Evolutionary conservation across 1,140 invertebrate species (phyloP).

Genomic region (Hetaerina americana): DNA sequence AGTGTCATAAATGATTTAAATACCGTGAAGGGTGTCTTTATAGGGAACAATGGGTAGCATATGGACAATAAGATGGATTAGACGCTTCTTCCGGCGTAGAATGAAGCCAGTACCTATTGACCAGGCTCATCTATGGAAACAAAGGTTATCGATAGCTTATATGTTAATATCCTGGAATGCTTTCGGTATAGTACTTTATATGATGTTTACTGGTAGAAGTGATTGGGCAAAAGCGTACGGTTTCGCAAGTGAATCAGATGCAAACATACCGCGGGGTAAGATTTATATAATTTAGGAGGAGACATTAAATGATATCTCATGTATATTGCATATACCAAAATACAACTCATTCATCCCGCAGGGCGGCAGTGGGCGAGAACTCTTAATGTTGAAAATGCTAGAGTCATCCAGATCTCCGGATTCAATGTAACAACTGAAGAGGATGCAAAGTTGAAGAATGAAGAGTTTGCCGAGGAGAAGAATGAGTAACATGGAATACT

Average conservation of each 20-base stretch:
- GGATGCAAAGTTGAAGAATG: too few species aligned
- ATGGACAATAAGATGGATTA: conserved; percentile 32
- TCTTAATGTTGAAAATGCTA: conserved; percentile 38
- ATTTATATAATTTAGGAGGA: conserved; percentile 9
- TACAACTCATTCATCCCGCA: conserved; percentile 10
- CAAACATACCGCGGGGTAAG: conserved; percentile 34
- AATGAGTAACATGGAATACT: too few species aligned
- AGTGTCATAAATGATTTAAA: too few species aligned
- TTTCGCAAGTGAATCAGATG: conserved; percentile 41
- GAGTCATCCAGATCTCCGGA: conserved; percentile 35
- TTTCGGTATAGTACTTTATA: conserved; percentile 43
- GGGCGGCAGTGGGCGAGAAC: conserved; percentile 33
- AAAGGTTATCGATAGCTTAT: conserved; percentile 41
- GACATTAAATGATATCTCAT: background rate
- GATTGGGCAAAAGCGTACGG: conserved; percentile 50
- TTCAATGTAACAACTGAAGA: too few species aligned
- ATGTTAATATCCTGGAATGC: conserved; percentile 46
- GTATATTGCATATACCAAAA: background rate
- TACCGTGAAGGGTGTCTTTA: too few species aligned
- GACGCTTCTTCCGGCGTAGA: conserved; percentile 36
- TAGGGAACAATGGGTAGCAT: too few species aligned
- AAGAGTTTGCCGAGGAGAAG: too few species aligned
- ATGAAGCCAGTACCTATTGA: conserved; percentile 44
- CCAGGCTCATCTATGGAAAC: conserved; percentile 40
- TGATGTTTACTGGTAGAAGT: conserved; percentile 37